These are phyloP conservation scores for Elephantulus edwardii DNA, from an alignment of 2,113 vertebrate species.

Conservation along the genomic window DNA sequence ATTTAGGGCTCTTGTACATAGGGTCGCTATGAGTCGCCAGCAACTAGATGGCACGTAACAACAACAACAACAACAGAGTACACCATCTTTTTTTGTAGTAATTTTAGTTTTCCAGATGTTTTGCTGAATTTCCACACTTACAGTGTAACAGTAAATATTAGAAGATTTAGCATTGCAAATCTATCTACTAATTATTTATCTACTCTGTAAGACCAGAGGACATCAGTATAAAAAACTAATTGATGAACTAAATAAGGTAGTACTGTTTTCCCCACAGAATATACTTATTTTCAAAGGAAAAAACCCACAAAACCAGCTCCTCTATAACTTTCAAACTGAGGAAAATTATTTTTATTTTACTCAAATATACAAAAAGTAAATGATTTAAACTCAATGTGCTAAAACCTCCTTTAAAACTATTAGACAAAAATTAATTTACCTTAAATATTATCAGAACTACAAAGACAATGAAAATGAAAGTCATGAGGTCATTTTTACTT, in stretches of 20 bases:
- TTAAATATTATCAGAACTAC: constrained; percentile 25
- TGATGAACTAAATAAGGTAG: background rate
- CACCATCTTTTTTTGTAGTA: background rate
- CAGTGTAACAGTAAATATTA: background rate
- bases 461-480: constrained; percentile 12
- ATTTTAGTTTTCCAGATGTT: constrained; percentile 27
- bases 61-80: too few species aligned
- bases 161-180: constrained; percentile 18
- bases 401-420: background rate
- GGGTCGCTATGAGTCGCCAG: too few species aligned
- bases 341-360: background rate
- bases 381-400: background rate
- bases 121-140: background rate
- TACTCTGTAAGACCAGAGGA: background rate
- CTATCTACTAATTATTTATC: background rate
- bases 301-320: too few species aligned
- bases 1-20: too few species aligned
- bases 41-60: too few species aligned
- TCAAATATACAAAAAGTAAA: background rate
- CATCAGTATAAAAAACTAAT: background rate
- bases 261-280: background rate
- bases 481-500: background rate
- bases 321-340: background rate
- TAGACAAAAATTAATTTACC: constrained; percentile 15
- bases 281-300: background rate